Evolutionary conservation across 2,888 invertebrate genomes (phyloP), one percentile per base, ranked within the genome.

Genomic region (Nebria brevicollis): DNA sequence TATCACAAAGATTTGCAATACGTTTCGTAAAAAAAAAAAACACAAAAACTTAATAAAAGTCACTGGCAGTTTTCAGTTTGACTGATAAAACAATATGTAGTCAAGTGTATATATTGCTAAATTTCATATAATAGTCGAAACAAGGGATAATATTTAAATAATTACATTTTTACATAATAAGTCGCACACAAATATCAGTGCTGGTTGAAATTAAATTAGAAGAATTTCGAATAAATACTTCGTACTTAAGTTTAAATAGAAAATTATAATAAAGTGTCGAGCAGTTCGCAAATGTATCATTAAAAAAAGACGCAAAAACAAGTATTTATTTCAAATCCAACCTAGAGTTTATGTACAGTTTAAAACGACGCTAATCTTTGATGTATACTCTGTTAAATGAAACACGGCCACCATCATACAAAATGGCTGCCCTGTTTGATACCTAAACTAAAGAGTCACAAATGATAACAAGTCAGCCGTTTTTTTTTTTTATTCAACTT

Each of bases 401-500:
- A 54, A 54, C 54, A 13, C 54, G 34, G 2, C 34, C 34, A 5
- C 54, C 54, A 54, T 54, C 7, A 11, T 54, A 54, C 54, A 54
- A 5, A 54, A 54, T 54, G 54, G 54, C 54, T 13, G 54, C 54
- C 54, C 8, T 8, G 54, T 13, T 13, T 11, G 8, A 54, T 11
- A 54, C 54, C 54, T 54, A 54, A 11, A 7, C 54, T 54, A 54
- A 11, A 54, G 8, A 54, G 54, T 54, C 54, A 34, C 34, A 34
- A 34, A 34, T 34, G 34, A 34, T 34, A 54, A 54, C 43, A 43
- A 8, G 43, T 43, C 43, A 43, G 20, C 15, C 26, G 11, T 70
- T 20, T 20, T 20, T 70, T 20, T 20, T 20, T 70, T 26, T 26
- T 75, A 75, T 80, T 68, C 68, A 70, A 70, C 34, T 68, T 68